Conservation (phyloP, 1,140 invertebrate species). For the Trichomalopsis sarcophagae region DNA sequence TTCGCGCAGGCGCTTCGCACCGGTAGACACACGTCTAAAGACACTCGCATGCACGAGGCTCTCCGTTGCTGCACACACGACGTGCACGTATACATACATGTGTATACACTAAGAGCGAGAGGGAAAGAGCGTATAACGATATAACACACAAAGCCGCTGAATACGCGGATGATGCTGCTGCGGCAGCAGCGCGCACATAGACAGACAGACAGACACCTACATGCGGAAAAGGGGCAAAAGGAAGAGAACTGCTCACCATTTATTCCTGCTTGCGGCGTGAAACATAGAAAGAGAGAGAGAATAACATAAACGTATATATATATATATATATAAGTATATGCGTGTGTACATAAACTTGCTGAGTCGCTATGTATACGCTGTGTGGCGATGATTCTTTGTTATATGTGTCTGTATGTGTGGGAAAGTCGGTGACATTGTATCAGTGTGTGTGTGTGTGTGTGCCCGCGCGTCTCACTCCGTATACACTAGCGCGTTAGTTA, state of each 20-base stretch:
- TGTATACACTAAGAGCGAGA: not conserved
- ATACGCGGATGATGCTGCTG: conserved; percentile 26
- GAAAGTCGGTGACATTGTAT: conserved; percentile 22
- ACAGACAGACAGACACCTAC: conserved; percentile 1
- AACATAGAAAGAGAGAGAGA: conserved; percentile 59
- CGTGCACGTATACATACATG: not conserved
- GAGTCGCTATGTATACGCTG: not conserved
- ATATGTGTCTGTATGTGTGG: not conserved
- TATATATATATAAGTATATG: not conserved
- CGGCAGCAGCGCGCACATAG: not conserved
- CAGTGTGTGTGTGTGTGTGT: not conserved
- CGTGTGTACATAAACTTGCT: not conserved
- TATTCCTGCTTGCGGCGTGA: conserved; percentile 71
- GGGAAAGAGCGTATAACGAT: not conserved
- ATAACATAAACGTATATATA: conserved; percentile 5
- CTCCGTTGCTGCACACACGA: not conserved
- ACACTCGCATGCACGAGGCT: not conserved
- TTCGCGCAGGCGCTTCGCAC: conserved; percentile 49
- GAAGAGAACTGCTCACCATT: conserved; percentile 67
- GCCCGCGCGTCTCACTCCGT: not conserved
- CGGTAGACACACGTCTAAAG: conserved; percentile 31
- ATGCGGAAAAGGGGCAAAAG: conserved; percentile 26
- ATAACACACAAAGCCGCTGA: not conserved
- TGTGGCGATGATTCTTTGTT: not conserved
- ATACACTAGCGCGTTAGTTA: not conserved